Evolutionary conservation across 2,113 vertebrate genomes (phyloP).

Genomic region (Nothocercus julius): DNA sequence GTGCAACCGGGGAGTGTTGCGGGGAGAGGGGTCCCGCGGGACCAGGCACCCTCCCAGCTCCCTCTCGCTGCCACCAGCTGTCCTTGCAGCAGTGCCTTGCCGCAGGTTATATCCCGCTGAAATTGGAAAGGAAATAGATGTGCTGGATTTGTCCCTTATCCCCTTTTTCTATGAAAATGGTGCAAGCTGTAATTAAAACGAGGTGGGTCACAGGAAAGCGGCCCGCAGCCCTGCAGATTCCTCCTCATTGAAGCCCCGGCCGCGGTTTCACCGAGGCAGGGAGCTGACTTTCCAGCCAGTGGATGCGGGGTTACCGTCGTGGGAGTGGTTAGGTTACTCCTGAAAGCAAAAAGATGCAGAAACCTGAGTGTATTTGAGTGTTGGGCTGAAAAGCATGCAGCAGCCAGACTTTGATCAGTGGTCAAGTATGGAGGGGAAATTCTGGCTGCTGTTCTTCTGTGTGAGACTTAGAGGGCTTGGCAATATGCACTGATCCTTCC

Average conservation of each 20-base stretch:
- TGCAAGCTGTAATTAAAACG: not conserved
- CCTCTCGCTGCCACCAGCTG: not conserved
- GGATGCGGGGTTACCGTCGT: not conserved
- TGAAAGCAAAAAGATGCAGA: not conserved
- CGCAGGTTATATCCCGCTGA: not conserved
- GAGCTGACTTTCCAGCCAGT: not conserved
- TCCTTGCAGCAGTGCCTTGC: not conserved
- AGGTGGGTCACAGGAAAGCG: not conserved
- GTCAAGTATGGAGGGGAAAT: not conserved
- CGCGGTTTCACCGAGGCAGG: not conserved
- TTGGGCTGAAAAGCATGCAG: not conserved
- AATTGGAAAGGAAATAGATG: not conserved
- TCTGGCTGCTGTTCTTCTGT: not conserved
- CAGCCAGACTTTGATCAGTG: not conserved
- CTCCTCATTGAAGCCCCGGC: not conserved
- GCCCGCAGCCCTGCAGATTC: accelerated
- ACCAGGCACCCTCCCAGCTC: accelerated
- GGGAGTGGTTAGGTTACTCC: not conserved
- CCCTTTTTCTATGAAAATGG: not conserved
- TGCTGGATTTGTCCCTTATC: slow-evolving; percentile 3
- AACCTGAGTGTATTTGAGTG: not conserved
- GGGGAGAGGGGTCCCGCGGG: not conserved
- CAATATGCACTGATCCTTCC: not conserved
- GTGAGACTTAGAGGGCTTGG: not conserved
- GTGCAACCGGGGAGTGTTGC: not conserved